Evolutionary conservation across 2,797 vertebrate species (phyloP).

Genomic region (Hydrocynus forskahlii): DNA sequence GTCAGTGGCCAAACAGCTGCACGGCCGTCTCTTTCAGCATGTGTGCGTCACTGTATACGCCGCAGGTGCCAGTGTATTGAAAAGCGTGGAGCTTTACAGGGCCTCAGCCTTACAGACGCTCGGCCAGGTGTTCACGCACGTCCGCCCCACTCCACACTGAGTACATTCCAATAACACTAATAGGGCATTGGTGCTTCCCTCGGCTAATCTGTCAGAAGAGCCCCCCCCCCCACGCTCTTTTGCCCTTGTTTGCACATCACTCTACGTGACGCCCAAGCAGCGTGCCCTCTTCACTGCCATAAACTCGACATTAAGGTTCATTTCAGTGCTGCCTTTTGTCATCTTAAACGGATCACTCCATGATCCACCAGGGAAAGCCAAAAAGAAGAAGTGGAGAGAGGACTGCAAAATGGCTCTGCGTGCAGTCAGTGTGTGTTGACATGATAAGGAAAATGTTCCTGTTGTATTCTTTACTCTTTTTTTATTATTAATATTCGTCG

Average conservation of each 20-base stretch:
- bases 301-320: constrained; percentile 51
- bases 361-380: constrained; percentile 1
- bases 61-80: constrained; percentile 33
- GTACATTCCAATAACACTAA: constrained; percentile 75
- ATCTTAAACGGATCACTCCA: constrained; percentile 32
- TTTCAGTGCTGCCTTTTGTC: constrained; percentile 25
- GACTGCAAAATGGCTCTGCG: constrained; percentile 12
- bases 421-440: constrained; percentile 25
- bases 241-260: constrained; percentile 67
- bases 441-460: constrained; percentile 7
- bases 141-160: constrained; percentile 70
- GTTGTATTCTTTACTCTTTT: constrained; percentile 14
- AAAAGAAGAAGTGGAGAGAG: background rate
- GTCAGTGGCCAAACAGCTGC: constrained; percentile 49
- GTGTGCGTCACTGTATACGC: constrained; percentile 29
- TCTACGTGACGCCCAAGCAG: constrained; percentile 27
- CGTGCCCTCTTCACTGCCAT: constrained; percentile 46
- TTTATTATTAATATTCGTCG: background rate
- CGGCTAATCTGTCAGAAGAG: constrained; percentile 70
- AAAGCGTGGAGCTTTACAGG: background rate
- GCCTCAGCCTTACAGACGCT: constrained; percentile 47
- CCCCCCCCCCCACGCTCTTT: constrained; percentile 35
- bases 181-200: constrained; percentile 70
- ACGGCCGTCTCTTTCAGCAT: constrained; percentile 35
- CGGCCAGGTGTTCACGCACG: constrained; percentile 71